Percentiles rank a stretch among this genome's conserved stretches.
Conservation (phyloP, 2,797 vertebrate genomes). For the Platyrinchus mystaceus region DNA sequence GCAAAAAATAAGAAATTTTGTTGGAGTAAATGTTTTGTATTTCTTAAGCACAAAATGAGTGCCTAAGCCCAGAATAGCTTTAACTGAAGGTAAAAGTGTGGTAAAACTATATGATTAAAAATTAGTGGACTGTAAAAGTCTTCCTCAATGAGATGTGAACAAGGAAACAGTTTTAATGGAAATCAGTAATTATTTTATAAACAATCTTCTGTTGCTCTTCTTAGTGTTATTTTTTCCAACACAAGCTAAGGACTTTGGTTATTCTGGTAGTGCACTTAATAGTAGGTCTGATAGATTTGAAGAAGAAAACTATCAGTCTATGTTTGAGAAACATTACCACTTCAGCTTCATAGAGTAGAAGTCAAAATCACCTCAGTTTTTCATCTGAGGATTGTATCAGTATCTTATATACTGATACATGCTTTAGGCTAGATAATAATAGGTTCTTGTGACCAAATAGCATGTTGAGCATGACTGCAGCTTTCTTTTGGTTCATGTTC, state of each 20-base stretch:
- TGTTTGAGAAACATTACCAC: background rate
- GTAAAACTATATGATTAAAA: background rate
- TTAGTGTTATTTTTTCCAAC: background rate
- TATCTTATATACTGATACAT: background rate
- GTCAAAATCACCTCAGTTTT: background rate
- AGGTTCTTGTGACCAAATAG: background rate
- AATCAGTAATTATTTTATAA: background rate
- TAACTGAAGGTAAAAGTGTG: background rate
- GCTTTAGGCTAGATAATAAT: background rate
- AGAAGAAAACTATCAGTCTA: background rate
- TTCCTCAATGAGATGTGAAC: background rate
- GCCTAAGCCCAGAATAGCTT: background rate
- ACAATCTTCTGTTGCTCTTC: background rate
- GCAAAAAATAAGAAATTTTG: background rate
- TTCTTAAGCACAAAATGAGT: background rate
- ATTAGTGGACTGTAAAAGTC: background rate
- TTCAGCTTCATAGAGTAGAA: background rate
- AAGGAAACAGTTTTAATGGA: background rate
- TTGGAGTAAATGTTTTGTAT: background rate
- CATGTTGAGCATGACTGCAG: background rate
- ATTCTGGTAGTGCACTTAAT: background rate
- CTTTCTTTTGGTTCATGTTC: background rate
- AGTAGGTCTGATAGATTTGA: background rate
- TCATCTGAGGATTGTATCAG: background rate
- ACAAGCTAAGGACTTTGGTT: background rate